These are phyloP conservation scores for Andrena cerasifolii DNA, from an alignment of 1,140 invertebrate species.

Conservation along the genomic window DNA sequence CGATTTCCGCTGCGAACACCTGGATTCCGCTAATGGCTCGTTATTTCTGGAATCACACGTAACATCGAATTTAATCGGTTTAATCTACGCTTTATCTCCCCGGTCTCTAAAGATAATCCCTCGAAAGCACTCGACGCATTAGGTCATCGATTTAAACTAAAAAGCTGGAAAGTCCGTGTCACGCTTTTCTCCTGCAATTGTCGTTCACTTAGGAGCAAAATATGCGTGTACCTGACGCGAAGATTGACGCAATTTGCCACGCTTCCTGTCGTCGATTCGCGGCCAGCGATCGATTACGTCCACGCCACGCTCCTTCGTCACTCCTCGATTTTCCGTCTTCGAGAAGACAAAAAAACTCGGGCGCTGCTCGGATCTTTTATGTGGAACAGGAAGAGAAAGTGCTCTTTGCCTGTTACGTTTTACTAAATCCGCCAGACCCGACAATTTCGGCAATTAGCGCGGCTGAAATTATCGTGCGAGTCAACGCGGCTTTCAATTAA, in stretches of 20 bases:
- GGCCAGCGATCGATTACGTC: background rate
- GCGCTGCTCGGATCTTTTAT: background rate
- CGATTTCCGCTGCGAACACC: no score
- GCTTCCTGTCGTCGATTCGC: background rate
- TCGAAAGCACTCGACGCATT: background rate
- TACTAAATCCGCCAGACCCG: background rate
- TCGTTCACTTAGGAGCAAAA: no score
- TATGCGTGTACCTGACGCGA: background rate
- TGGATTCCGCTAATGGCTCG: no score
- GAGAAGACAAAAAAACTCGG: background rate
- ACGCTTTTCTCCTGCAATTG: no score
- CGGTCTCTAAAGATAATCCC: background rate
- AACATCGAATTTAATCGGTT: background rate
- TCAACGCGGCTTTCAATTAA: background rate
- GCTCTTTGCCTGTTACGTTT: constrained; percentile 27
- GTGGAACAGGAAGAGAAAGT: constrained; percentile 47
- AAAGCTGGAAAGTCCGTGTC: no score
- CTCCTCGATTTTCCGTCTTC: background rate
- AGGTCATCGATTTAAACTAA: background rate
- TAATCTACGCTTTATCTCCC: background rate
- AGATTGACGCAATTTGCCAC: background rate
- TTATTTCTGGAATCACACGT: no score
- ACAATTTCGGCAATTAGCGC: background rate
- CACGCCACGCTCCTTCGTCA: background rate
- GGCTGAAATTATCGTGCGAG: background rate